These are phyloP conservation scores for Zaprionus camerounensis DNA, from an alignment of 1,140 invertebrate species.

Conservation along the genomic window DNA sequence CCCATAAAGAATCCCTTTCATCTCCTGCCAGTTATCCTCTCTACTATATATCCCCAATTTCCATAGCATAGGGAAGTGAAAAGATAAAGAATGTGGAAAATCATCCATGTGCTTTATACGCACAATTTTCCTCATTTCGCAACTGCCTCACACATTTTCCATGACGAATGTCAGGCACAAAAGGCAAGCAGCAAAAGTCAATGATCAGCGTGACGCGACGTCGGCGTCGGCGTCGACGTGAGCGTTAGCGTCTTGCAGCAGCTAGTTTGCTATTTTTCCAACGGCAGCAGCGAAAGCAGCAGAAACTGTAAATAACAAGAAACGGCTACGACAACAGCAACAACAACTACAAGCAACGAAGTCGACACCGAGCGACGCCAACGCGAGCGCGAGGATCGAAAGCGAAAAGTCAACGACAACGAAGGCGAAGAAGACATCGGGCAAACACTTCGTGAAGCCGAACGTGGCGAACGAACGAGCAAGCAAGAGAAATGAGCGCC, in stretches of 20 bases:
- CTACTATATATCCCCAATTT: not conserved
- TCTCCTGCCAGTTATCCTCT: not conserved
- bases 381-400: slow-evolving; percentile 50
- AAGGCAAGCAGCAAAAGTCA: slow-evolving; percentile 78
- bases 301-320: slow-evolving; percentile 82
- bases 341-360: slow-evolving; percentile 21
- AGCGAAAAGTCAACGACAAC: slow-evolving; percentile 70
- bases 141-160: slow-evolving; percentile 63
- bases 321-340: slow-evolving; percentile 59
- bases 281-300: slow-evolving; percentile 79
- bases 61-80: not conserved
- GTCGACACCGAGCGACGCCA: slow-evolving; percentile 15
- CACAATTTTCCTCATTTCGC: slow-evolving; percentile 55
- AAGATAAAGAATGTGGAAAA: slow-evolving; percentile 20
- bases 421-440: slow-evolving; percentile 37
- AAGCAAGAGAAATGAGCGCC: slow-evolving; percentile 29
- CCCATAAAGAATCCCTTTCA: not conserved
- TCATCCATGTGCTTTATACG: slow-evolving; percentile 24
- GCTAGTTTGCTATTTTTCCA: slow-evolving; percentile 73
- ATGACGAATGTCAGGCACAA: slow-evolving; percentile 72
- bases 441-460: slow-evolving; percentile 42
- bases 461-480: slow-evolving; percentile 37
- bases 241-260: slow-evolving; percentile 42
- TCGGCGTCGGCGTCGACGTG: slow-evolving; percentile 24
- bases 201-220: slow-evolving; percentile 60